A percentile compares a stretch with the other conserved stretches of the same genome.
These are phyloP conservation scores for Palythoa caribaeorum DNA, from an alignment of 92 coral and sea anemone species.

Conservation along the genomic window DNA sequence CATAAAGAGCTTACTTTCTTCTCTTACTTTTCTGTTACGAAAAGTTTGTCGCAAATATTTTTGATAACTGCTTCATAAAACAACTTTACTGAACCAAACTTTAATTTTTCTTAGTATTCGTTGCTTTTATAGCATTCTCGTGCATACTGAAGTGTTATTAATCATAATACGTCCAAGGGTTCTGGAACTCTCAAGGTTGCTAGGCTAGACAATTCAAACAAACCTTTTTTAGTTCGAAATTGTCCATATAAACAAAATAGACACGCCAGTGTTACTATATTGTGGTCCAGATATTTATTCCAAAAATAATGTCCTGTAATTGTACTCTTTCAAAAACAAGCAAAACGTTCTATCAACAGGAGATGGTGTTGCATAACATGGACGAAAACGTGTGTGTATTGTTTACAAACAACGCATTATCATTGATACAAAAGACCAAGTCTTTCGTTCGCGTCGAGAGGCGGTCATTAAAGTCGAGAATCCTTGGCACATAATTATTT, in stretches of 20 bases:
- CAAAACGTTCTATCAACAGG: too few species aligned
- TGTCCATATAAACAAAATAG: background rate
- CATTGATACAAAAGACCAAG: too few species aligned
- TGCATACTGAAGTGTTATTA: background rate
- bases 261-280: background rate
- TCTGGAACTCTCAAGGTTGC: background rate
- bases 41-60: background rate
- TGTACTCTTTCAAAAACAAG: too few species aligned
- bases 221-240: background rate
- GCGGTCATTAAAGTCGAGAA: too few species aligned
- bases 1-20: background rate
- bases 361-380: too few species aligned
- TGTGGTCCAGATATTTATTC: background rate
- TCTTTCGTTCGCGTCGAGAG: too few species aligned
- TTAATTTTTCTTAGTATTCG: background rate
- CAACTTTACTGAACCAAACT: background rate
- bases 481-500: too few species aligned
- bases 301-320: too few species aligned
- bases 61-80: background rate
- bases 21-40: background rate
- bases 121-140: background rate
- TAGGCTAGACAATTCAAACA: background rate
- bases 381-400: too few species aligned
- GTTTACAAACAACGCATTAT: too few species aligned
- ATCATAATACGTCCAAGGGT: background rate